A percentile compares a stretch with the other conserved stretches of the same genome.
Evolutionary conservation across 2,888 invertebrate genomes (phyloP).

Genomic region (Eupithecia inturbata): DNA sequence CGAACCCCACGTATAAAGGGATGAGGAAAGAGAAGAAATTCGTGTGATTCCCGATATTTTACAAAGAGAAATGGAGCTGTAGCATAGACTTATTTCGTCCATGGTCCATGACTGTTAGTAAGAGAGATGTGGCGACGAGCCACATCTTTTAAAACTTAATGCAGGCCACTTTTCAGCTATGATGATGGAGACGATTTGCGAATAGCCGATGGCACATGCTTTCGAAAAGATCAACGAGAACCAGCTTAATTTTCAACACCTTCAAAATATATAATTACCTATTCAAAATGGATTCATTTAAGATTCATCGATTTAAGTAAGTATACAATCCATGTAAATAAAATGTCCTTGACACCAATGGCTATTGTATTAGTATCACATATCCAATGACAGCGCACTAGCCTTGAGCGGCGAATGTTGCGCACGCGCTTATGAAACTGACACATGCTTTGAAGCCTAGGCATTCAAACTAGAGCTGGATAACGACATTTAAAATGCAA

Average conservation of each 20-base stretch:
- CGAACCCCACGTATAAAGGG: not conserved
- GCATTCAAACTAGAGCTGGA: slow-evolving; percentile 20
- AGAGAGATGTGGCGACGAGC: not conserved
- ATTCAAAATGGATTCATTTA: not conserved
- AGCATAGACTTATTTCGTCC: not conserved
- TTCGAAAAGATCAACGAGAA: not conserved
- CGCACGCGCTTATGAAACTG: slow-evolving; percentile 43
- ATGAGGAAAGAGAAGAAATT: not conserved
- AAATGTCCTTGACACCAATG: slow-evolving; percentile 42
- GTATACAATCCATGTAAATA: slow-evolving; percentile 6
- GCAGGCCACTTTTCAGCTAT: not conserved
- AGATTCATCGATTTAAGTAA: not conserved
- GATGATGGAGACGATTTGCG: no score
- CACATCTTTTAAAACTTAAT: not conserved
- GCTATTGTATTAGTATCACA: slow-evolving; percentile 32
- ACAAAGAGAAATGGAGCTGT: not conserved
- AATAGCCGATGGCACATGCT: not conserved
- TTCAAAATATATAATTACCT: not conserved
- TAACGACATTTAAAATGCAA: slow-evolving; percentile 1
- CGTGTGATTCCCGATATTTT: not conserved
- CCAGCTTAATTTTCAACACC: not conserved
- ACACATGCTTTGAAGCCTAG: slow-evolving; percentile 29
- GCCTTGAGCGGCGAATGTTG: slow-evolving; percentile 48
- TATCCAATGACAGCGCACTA: slow-evolving; percentile 53
- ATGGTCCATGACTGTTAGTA: not conserved